A percentile compares a stretch with the other conserved stretches of the same genome.
Evolutionary conservation across 2,797 vertebrate genomes (phyloP).

Genomic region (Anniella stebbinsi): DNA sequence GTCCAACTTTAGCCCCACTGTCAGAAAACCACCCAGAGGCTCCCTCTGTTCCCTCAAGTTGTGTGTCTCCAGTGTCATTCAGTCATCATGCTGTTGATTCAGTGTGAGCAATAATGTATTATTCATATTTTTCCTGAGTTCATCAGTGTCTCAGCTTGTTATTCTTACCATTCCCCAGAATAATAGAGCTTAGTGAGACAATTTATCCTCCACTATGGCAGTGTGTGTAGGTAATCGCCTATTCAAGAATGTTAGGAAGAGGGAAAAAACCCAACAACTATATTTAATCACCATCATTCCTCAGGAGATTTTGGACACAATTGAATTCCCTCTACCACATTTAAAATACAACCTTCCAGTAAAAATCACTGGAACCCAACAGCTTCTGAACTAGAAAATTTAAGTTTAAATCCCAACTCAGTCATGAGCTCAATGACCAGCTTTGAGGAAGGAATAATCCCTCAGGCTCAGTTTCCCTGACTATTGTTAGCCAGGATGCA

Average conservation of each 20-base stretch:
- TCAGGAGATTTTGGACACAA: constrained; percentile 65
- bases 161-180: constrained; percentile 69
- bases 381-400: background rate
- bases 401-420: background rate
- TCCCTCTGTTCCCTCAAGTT: background rate
- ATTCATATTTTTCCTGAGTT: constrained; percentile 74
- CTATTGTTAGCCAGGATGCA: background rate
- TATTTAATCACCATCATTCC: constrained; percentile 63
- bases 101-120: constrained; percentile 64
- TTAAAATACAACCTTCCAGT: constrained; percentile 47
- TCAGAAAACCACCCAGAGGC: constrained; percentile 16
- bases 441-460: background rate
- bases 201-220: constrained; percentile 69
- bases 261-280: constrained; percentile 55
- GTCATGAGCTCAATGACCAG: background rate
- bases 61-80: constrained; percentile 33
- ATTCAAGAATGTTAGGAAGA: constrained; percentile 63
- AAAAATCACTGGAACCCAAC: constrained; percentile 6
- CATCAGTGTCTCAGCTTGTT: constrained; percentile 71
- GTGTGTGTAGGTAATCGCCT: constrained; percentile 59
- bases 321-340: constrained; percentile 49
- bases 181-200: constrained; percentile 73
- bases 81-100: constrained; percentile 56
- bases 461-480: background rate
- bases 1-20: constrained; percentile 18